phyloP scores from a whole-genome alignment of 2,888 invertebrate species.

The Petrolisthes cinctipes region DNA sequence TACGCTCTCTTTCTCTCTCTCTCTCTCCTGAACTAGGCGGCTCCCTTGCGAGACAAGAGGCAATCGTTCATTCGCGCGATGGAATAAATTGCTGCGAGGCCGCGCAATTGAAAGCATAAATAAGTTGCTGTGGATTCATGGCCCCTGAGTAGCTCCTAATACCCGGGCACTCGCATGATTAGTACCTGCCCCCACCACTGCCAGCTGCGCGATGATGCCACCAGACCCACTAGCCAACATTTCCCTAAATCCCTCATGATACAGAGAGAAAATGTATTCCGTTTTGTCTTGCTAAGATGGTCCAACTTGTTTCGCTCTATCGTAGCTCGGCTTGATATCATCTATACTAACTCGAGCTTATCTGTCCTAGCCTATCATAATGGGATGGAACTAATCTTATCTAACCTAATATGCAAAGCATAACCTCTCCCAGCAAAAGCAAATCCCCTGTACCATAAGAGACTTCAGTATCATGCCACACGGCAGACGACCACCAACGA shows the following conservation, averaged over 20 bases:
- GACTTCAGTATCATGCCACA: no score
- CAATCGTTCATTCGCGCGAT: slow-evolving; percentile 25
- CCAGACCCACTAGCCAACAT: neutral
- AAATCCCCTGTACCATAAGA: no score
- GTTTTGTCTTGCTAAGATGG: neutral
- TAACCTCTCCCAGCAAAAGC: no score
- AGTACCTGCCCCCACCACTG: slow-evolving; percentile 15
- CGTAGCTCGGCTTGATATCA: no score
- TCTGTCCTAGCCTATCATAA: no score
- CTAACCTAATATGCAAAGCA: no score
- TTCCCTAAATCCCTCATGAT: no score
- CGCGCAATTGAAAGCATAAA: slow-evolving; percentile 35
- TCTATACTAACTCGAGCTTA: no score
- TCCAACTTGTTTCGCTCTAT: no score
- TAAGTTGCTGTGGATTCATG: slow-evolving; percentile 32
- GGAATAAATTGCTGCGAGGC: slow-evolving; percentile 26
- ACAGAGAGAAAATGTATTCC: neutral
- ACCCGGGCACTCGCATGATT: slow-evolving; percentile 25
- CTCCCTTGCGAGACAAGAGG: slow-evolving; percentile 23
- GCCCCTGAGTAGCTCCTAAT: slow-evolving; percentile 20
- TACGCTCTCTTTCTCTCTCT: slow-evolving; percentile 18
- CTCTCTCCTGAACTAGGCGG: neutral
- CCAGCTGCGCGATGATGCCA: neutral
- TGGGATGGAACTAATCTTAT: no score
- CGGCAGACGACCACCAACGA: no score